Conservation (phyloP, 2,888 invertebrate genomes). For the Euclidia mi region DNA sequence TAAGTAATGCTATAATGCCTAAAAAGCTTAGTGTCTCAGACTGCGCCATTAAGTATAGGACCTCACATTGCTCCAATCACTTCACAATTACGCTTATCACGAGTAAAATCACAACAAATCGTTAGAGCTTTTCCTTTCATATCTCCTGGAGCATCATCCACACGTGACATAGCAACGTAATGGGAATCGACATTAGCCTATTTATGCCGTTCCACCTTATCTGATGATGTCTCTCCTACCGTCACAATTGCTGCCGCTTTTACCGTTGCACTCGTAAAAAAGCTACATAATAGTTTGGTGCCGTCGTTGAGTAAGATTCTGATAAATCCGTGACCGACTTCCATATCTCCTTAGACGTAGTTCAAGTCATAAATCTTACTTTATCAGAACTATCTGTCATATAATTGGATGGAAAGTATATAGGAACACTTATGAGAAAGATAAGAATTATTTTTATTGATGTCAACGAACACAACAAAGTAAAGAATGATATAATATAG, state of each 20-base stretch:
- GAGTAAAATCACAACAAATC: slow-evolving; percentile 40
- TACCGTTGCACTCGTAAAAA: slow-evolving; percentile 64
- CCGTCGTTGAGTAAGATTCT: slow-evolving; percentile 57
- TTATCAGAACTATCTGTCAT: slow-evolving; percentile 69
- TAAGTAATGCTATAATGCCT: too few relatives aligned
- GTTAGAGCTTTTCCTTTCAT: slow-evolving; percentile 53
- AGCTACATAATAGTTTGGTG: slow-evolving; percentile 61
- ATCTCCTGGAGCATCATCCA: slow-evolving; percentile 71
- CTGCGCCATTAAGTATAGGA: not conserved
- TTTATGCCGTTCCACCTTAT: slow-evolving; percentile 76
- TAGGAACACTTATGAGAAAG: slow-evolving; percentile 40
- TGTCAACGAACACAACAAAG: slow-evolving; percentile 26
- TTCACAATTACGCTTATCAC: slow-evolving; percentile 37
- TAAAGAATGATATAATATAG: not conserved
- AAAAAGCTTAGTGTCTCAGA: not conserved
- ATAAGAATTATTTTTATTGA: slow-evolving; percentile 48
- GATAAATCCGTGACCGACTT: slow-evolving; percentile 78
- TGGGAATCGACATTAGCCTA: slow-evolving; percentile 84
- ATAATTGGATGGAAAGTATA: slow-evolving; percentile 56
- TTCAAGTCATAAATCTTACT: slow-evolving; percentile 74
- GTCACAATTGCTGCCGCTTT: slow-evolving; percentile 70
- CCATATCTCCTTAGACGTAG: slow-evolving; percentile 69
- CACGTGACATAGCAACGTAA: slow-evolving; percentile 85
- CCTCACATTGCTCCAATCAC: slow-evolving; percentile 20
- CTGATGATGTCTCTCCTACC: slow-evolving; percentile 71